Percentiles rank a stretch among this genome's conserved stretches.
phyloP scores from a whole-genome alignment of 2,888 invertebrate genomes.

The Seira ritae region DNA sequence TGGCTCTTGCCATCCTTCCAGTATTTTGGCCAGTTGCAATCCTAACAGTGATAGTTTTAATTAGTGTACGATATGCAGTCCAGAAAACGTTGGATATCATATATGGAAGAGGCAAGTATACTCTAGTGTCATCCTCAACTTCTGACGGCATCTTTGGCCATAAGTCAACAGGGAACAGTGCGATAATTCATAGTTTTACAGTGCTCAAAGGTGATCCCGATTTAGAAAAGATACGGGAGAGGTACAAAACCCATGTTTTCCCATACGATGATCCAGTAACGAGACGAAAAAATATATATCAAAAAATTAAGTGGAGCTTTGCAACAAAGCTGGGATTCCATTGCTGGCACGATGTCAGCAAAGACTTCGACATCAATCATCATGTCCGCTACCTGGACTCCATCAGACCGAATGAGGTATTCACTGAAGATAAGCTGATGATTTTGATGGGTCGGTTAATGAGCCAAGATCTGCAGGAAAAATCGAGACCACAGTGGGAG shows the following conservation, averaged over 20 bases:
- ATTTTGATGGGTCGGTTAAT: constrained; percentile 61
- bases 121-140: constrained; percentile 31
- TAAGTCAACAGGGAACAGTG: constrained; percentile 48
- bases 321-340: constrained; percentile 66
- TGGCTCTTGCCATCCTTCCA: constrained; percentile 42
- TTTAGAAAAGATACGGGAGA: constrained; percentile 38
- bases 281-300: constrained; percentile 31
- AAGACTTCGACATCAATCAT: constrained; percentile 66
- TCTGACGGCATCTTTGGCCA: constrained; percentile 60
- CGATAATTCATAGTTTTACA: constrained; percentile 56
- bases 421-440: constrained; percentile 66
- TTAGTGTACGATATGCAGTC: constrained; percentile 31
- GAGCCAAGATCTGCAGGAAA: constrained; percentile 40
- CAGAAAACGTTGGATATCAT: constrained; percentile 43
- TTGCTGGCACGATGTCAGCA: constrained; percentile 68
- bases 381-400: constrained; percentile 65
- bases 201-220: constrained; percentile 57
- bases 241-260: constrained; percentile 43
- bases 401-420: constrained; percentile 41
- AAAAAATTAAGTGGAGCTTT: constrained; percentile 50
- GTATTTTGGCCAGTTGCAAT: constrained; percentile 61
- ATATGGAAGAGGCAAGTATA: constrained; percentile 44
- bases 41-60: constrained; percentile 33
- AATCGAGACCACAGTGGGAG: constrained; percentile 68
- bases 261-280: constrained; percentile 38